Evolutionary conservation across 2,113 vertebrate genomes (phyloP), one percentile per base, ranked within the genome.

Genomic region (Martes martes): DNA sequence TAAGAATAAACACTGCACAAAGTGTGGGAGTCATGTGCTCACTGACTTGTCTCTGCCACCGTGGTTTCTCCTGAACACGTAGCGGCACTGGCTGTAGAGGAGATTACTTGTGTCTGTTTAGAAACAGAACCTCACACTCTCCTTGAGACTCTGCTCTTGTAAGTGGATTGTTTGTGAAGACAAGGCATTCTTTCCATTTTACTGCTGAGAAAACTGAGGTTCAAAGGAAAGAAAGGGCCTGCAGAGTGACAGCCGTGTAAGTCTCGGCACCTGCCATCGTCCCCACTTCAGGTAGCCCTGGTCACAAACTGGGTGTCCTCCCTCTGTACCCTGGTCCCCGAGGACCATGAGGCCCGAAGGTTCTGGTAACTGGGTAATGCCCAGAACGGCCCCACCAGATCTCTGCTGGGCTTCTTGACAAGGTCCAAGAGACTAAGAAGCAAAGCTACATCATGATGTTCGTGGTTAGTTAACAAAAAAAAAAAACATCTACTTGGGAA

Each of bases 1-100:
- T 39, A 91, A 63, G 36, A 55, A 33, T 39, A 74, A 80, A 87
- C 42, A 5, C 4, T 8, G 19, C 65, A 4, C 23, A 47, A 59
- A 13, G 57, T 52, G 4, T 0, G 5, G 0, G 1, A 65, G 50
- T 28, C 33, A 3, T 1, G 1, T 9, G 55, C 76, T 88, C n/a
- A 4, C 71, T 16, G 45, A 14, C 65, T 31, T 36, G 33, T 2
- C 15, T 11, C 65, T 42, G 31, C 19, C 5, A 0, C 19, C 7
- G 31, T 2, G 16, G 24, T 10, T 79, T 24, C 15, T 47, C 88
- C 36, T 0, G 14, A 61, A 55, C 4, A 24, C 57, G 4, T 33
- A 39, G n/a, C 0, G 6, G 16, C 47, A 42, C 33, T 26, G 7
- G n/a, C 10, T 14, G 6, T 61, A 50, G 24, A 28, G 36, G 57